Evolutionary conservation across 2,113 vertebrate species (phyloP).

Genomic region (Coptodon rendalli): DNA sequence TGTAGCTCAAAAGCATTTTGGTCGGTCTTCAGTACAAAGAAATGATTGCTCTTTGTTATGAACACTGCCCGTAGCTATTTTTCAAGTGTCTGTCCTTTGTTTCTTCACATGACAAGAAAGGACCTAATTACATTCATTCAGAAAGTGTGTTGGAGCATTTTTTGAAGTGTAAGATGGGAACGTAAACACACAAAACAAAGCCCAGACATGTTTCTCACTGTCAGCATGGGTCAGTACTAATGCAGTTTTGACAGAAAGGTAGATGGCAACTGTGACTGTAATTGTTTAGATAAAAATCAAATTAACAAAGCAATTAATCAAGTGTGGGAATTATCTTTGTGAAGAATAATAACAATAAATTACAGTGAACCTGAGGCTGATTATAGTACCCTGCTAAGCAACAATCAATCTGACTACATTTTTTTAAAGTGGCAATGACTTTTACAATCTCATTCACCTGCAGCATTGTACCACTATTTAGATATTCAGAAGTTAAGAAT

Average conservation of each 20-base stretch:
- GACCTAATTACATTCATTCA: not conserved
- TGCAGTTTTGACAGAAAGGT: not conserved
- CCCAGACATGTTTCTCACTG: not conserved
- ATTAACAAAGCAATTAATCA: constrained; percentile 20
- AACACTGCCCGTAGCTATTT: not conserved
- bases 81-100: not conserved
- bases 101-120: not conserved
- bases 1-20: not conserved
- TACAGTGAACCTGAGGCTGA: not conserved
- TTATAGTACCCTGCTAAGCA: not conserved
- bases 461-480: not conserved
- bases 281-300: not conserved
- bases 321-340: not conserved
- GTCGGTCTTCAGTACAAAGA: not conserved
- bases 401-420: not conserved
- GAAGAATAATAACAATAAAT: not conserved
- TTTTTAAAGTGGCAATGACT: not conserved
- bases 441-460: not conserved
- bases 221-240: not conserved
- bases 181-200: not conserved
- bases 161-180: not conserved
- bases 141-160: not conserved
- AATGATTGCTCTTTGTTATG: not conserved
- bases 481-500: not conserved
- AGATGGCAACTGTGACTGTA: not conserved